These are phyloP conservation scores for Manis pentadactyla DNA, from an alignment of 2,797 vertebrate genomes.

Conservation along the genomic window DNA sequence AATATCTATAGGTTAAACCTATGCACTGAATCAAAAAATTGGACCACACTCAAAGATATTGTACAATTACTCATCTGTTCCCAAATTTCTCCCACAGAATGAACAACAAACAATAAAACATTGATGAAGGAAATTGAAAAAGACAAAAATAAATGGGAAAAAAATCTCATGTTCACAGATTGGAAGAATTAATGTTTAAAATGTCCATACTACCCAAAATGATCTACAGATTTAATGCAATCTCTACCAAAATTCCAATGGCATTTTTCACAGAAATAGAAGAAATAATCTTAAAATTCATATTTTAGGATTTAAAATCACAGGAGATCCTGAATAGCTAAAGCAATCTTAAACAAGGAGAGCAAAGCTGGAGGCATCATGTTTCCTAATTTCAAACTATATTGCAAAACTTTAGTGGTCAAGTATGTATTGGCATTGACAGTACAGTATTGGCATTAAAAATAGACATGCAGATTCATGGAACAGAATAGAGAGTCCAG, in stretches of 20 bases:
- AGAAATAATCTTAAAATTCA: not conserved
- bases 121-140: not conserved
- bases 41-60: not conserved
- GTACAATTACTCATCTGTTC: not conserved
- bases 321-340: not conserved
- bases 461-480: not conserved
- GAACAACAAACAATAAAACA: not conserved
- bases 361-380: not conserved
- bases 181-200: not conserved
- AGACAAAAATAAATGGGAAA: not conserved
- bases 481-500: not conserved
- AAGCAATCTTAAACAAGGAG: not conserved
- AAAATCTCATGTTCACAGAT: not conserved
- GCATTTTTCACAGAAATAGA: not conserved
- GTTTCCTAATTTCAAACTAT: not conserved
- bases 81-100: not conserved
- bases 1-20: not conserved
- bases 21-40: not conserved
- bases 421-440: not conserved
- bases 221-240: not conserved
- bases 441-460: not conserved
- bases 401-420: not conserved
- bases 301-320: not conserved
- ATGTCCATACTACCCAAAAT: not conserved
- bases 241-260: not conserved